phyloP scores from a whole-genome alignment of 2,113 vertebrate species.

The Crotalus helleri region DNA sequence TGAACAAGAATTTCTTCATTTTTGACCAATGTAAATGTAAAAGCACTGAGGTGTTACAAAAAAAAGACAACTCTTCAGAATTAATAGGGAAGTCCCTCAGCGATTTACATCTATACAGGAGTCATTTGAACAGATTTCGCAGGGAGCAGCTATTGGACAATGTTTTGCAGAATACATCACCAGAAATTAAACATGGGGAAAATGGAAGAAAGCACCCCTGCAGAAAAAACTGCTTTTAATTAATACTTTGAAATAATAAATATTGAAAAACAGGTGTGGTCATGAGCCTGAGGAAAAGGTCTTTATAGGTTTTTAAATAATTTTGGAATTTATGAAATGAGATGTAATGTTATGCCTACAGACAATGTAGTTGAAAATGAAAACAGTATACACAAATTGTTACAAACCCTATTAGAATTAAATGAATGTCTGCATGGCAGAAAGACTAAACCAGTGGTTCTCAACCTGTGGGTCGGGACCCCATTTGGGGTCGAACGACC shows the following conservation, averaged over 20 bases:
- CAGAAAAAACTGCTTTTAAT: background rate
- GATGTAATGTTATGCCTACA: background rate
- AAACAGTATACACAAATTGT: background rate
- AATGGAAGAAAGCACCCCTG: background rate
- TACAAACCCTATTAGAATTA: background rate
- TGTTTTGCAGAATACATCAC: background rate
- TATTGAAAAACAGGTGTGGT: background rate
- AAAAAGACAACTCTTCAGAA: background rate
- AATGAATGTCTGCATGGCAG: background rate
- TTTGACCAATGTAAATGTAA: background rate
- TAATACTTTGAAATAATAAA: background rate
- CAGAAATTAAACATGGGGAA: background rate
- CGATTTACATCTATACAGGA: background rate
- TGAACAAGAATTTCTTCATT: background rate
- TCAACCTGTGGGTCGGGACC: too few relatives aligned
- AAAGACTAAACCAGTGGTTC: background rate
- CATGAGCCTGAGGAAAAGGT: background rate
- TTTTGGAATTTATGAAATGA: background rate
- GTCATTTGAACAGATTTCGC: background rate
- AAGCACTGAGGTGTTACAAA: background rate
- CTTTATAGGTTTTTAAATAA: background rate
- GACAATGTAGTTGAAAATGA: background rate
- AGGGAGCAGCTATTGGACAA: background rate
- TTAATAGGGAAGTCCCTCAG: background rate
- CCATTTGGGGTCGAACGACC: too few relatives aligned